Percentiles rank a stretch among this genome's conserved stretches.
Conservation (phyloP, 2,797 vertebrate species). For the Chiroxiphia lanceolata region DNA sequence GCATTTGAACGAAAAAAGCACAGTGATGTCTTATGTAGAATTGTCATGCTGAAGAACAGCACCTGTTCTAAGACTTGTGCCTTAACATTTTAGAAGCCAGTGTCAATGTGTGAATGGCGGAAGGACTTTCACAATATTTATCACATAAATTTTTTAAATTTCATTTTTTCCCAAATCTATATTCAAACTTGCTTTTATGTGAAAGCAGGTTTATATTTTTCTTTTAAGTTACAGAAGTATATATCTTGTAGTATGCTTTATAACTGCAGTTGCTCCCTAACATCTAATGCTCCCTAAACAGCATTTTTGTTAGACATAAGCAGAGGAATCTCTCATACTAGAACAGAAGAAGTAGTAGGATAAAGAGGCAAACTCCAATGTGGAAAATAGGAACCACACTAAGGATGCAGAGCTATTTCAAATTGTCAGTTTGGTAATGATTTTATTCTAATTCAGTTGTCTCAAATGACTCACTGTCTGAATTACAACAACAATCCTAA, state of each 20-base stretch:
- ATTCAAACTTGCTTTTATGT: neutral
- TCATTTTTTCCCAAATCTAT: neutral
- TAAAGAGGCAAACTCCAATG: neutral
- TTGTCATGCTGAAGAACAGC: neutral
- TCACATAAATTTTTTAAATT: neutral
- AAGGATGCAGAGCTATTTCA: neutral
- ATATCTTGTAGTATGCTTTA: neutral
- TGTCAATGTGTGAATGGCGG: neutral
- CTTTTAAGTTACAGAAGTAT: neutral
- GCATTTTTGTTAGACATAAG: neutral
- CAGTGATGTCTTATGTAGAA: neutral
- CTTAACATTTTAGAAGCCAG: neutral
- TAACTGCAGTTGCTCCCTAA: neutral
- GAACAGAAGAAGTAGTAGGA: neutral
- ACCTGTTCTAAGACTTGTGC: neutral
- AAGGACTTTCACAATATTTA: neutral
- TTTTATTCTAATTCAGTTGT: neutral
- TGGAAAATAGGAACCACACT: neutral
- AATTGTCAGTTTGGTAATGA: neutral
- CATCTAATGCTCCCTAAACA: neutral
- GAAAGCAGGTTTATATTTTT: neutral
- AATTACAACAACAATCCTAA: neutral
- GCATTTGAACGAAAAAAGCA: neutral
- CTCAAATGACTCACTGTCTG: neutral
- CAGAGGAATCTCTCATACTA: neutral